Evolutionary conservation across 2,113 vertebrate genomes (phyloP).

Genomic region (Tylochromis polylepis): DNA sequence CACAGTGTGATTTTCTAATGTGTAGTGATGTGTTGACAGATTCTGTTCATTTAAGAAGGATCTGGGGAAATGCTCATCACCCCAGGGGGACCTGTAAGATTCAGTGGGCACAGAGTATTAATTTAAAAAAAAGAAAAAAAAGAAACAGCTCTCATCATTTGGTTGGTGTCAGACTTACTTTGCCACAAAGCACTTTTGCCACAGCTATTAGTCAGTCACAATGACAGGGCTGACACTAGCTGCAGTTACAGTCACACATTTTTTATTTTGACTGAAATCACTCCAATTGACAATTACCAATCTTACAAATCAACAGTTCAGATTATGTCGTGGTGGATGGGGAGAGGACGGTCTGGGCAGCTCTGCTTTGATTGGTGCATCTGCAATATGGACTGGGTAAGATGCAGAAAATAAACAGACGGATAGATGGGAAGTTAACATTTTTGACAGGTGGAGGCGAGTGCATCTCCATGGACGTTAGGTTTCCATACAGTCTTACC

Average conservation of each 20-base stretch:
- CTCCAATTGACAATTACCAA: background rate
- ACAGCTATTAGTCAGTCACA: background rate
- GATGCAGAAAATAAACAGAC: background rate
- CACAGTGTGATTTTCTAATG: constrained; percentile 54
- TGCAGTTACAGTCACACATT: background rate
- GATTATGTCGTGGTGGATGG: background rate
- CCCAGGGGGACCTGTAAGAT: constrained; percentile 16
- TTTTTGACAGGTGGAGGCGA: background rate
- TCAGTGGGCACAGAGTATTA: constrained; percentile 28
- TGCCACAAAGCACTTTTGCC: background rate
- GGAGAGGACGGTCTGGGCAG: background rate
- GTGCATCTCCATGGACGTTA: background rate
- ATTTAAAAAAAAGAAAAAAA: background rate
- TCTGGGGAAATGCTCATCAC: constrained; percentile 30
- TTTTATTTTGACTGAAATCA: background rate
- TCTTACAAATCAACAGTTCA: background rate
- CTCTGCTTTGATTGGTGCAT: background rate
- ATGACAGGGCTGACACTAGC: background rate
- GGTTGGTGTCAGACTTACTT: constrained; percentile 29
- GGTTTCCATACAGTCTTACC: background rate
- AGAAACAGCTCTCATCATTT: constrained; percentile 45
- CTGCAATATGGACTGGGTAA: background rate
- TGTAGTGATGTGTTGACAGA: constrained; percentile 57
- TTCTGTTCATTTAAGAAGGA: constrained; percentile 55
- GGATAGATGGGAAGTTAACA: background rate